Conservation (phyloP, 2,888 invertebrate species). For the Lacanobia oleracea region DNA sequence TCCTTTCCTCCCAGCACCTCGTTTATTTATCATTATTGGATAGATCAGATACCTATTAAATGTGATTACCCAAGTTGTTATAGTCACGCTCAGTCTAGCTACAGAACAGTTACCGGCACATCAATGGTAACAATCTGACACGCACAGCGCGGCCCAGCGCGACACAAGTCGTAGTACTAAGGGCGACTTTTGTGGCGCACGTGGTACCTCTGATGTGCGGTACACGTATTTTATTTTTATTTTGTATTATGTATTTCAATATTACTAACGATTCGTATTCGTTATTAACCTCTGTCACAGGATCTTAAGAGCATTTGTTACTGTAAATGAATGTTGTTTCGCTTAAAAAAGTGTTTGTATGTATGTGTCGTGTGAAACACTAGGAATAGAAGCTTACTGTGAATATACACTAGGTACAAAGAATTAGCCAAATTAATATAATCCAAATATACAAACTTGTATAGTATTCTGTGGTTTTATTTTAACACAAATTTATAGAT, state of each 20-base stretch:
- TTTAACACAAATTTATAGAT: neutral
- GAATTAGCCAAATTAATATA: constrained; percentile 79
- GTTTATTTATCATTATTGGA: too few species aligned
- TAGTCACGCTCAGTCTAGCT: neutral
- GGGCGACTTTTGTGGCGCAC: neutral
- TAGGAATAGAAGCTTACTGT: constrained; percentile 60
- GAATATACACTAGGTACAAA: constrained; percentile 76
- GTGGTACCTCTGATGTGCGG: neutral
- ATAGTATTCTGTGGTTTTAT: constrained; percentile 55
- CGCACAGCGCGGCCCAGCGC: too few species aligned
- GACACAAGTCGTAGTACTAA: neutral
- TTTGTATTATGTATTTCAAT: neutral
- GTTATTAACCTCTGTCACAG: constrained; percentile 16
- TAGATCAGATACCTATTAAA: too few species aligned
- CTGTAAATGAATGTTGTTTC: constrained; percentile 20
- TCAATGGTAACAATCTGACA: neutral
- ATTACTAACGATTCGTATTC: neutral
- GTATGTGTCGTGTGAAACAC: constrained; percentile 57
- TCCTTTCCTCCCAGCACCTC: too few species aligned
- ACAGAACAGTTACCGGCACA: neutral
- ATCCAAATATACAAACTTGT: constrained; percentile 74
- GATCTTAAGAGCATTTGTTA: constrained; percentile 44
- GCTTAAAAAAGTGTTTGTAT: constrained; percentile 18
- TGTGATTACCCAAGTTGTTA: too few species aligned
- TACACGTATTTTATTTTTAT: neutral